Evolutionary conservation across 2,888 invertebrate species (phyloP), one percentile per base, ranked within the genome.

Genomic region (Ornithoptera alexandrae): DNA sequence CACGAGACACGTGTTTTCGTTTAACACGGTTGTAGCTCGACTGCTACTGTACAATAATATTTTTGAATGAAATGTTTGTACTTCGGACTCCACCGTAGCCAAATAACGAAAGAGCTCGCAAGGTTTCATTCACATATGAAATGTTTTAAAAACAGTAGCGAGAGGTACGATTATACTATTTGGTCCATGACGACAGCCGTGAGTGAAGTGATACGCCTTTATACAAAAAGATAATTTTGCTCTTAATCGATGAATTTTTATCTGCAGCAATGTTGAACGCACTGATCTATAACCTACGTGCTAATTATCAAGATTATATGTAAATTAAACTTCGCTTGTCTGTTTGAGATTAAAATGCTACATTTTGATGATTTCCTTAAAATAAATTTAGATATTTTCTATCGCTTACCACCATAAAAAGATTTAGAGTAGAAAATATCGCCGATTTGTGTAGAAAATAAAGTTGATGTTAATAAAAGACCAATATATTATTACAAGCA

Each of bases 41-140:
- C 30, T 15, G 22, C 30, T 15, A 15, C 50, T 30, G 20, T 46
- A 62, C 58, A 61, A 61, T 63, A 65, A 57, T 56, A 53, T 64
- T 59, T 60, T 39, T 60, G 59, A 67, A 70, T 57, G 60, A 67
- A 65, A 61, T 64, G 67, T 64, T 67, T 58, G 56, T 42, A 64
- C 61, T 62, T 57, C 56, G 56, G 64, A 53, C 50, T 58, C 58
- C 42, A 59, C 62, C 53, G 53, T 58, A 39, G 46, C 62, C 57
- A 24, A 60, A 42, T 64, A 60, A 63, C 63, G 59, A 59, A 63
- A 65, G 69, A 62, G 65, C 58, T 66, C 50, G 63, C 67, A 50
- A 63, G 63, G 60, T 70, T 70, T 70, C 67, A 70, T 67, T 70
- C 67, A 57, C 53, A 60, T 63, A 53, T 62, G 67, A 66, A 66